Conservation (phyloP, 2,888 invertebrate species). For the Parasteatoda lunata region DNA sequence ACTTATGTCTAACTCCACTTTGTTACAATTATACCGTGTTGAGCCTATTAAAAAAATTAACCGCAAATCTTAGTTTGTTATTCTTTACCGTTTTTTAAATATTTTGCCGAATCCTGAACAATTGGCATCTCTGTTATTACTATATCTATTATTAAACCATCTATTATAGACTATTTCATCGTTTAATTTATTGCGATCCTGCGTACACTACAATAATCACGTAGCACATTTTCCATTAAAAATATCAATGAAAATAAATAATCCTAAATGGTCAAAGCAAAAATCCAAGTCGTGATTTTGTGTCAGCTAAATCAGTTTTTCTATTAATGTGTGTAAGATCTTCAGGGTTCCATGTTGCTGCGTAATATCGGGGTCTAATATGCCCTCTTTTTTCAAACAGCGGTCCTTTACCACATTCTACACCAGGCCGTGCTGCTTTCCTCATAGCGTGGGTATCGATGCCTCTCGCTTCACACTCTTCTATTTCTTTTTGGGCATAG, state of each 20-base stretch:
- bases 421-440: constrained; percentile 41
- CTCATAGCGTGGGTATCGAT: constrained; percentile 42
- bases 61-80: no score
- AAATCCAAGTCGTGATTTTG: constrained; percentile 55
- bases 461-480: constrained; percentile 37
- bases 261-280: not conserved
- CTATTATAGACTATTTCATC: no score
- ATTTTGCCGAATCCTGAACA: no score
- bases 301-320: not conserved
- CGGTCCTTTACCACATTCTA: constrained; percentile 54
- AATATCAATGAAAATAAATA: no score
- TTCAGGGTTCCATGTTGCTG: constrained; percentile 12
- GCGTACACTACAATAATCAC: no score
- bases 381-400: constrained; percentile 35
- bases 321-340: constrained; percentile 30
- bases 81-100: no score
- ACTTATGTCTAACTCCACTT: no score
- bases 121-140: no score
- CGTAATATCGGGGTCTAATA: constrained; percentile 52
- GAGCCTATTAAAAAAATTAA: no score
- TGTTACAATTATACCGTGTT: no score
- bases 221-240: not conserved
- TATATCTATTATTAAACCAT: no score
- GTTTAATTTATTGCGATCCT: no score
- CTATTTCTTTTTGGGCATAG: constrained; percentile 51